These are phyloP conservation scores for Coronaproctus castanopsis DNA, from an alignment of 2,888 invertebrate species.

Conservation along the genomic window DNA sequence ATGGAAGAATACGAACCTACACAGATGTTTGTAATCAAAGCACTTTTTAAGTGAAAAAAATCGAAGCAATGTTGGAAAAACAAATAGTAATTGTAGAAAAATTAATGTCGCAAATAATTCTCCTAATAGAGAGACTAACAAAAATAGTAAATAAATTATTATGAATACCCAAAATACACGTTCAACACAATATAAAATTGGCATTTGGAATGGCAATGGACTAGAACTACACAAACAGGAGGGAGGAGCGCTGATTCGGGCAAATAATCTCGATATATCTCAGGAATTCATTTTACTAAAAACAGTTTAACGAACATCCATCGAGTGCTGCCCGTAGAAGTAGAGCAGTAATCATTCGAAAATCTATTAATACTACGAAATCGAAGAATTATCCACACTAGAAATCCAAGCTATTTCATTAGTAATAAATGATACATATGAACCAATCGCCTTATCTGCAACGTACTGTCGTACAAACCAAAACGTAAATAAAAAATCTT, in stretches of 20 bases:
- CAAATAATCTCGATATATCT: not conserved
- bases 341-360: not conserved
- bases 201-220: not conserved
- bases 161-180: not conserved
- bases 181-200: not conserved
- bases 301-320: not conserved
- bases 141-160: not conserved
- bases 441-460: not conserved
- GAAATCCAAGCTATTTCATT: not conserved
- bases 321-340: too few relatives aligned
- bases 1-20: not conserved
- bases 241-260: not conserved
- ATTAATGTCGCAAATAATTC: not conserved
- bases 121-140: not conserved
- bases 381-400: not conserved
- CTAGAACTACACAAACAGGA: not conserved
- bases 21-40: not conserved
- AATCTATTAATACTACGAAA: not conserved
- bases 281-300: not conserved
- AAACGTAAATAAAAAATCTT: not conserved
- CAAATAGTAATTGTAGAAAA: not conserved
- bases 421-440: not conserved
- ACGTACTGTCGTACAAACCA: not conserved
- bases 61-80: not conserved
- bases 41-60: not conserved